Base-by-base conservation (phyloP, 2,113 vertebrate genomes). In the Paracanthobrama guichenoti region DNA sequence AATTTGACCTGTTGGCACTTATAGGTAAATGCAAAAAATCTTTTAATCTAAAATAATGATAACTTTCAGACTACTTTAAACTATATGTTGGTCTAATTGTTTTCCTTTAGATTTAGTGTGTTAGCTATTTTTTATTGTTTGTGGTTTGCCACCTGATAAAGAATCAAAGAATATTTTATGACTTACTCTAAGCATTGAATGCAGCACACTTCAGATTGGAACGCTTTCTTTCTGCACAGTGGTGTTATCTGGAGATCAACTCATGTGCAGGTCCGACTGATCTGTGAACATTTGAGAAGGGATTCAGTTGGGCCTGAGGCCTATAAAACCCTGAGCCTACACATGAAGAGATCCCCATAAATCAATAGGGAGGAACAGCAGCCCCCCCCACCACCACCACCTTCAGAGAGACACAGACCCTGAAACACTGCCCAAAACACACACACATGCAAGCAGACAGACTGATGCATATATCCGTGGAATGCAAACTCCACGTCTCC, bases 301-400 rank as follows among this genome's bases (percentile, higher is more conserved):
- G 90, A 79, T 79, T 86, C 71, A 81, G 88, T 81, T 50, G 35
- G 80, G 83, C 83, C 86, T 67, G 72, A 74, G 84, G 87, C 84
- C 85, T 87, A 84, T 84, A 88, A 80, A 90, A 87, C 85, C 87
- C 84, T 69, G 74, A 67, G 83, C 87, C 83, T 88, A 88, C 91
- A 90, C 90, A 80, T 83, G 84, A 86, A 91, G 75, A 90, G 86
- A 73, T 87, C 79, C 89, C 85, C 86, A 90, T 93, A 91, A 91
- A 93, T 92, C 93, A 92, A 94, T 92, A 91, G 80, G 71, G 79
- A 26, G 84, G 87, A 90, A 90, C 90, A 89, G 79, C 89, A 79
- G 81, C 60, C 78, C 83, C 50, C 53, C 31, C 39, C 39, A 39
- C 39, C 39, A 4, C 6, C 60, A 72, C 83, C 50, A 31, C 31